Evolutionary conservation across 2,113 vertebrate species (phyloP), one percentile per base, ranked within the genome.

Genomic region (Aphelocoma coerulescens): DNA sequence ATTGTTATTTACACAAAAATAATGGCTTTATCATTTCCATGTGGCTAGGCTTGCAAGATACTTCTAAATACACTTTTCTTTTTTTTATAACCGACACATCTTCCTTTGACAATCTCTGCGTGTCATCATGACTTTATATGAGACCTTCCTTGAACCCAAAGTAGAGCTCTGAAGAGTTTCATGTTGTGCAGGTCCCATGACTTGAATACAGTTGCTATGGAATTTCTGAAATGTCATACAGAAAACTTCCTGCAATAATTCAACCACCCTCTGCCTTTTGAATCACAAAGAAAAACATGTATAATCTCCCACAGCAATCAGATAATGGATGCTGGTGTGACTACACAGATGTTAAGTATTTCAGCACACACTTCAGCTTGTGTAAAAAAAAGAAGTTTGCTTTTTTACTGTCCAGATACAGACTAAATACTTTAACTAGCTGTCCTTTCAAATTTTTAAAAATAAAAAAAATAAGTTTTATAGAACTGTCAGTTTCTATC

Each of bases 131-230:
- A 81, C 59, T 90, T 85, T n/a, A n/a, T 71, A 78, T 30, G 48
- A 88, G n/a, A 73, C 55, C 3, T 93, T 88, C 88, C 88, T 94
- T 91, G 90, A 95, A 95, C 75, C 30, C 30, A 74, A 46, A 92
- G 43, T 22, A 67, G 51, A 85, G 24, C 24, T 84, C 72, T 91
- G 75, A 93, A 91, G 67, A 80, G 15, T 41, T 80, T 73, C 43
- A 19, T 59, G 48, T 37, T 33, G 26, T 3, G 6, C 73, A 75
- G 74, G 22, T 89, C 49, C 46, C 30, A n/a, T 11, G 17, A 62
- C 54, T 88, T 80, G 30, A 96, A 77, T 77, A 37, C 27, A 35
- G 91, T 91, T 95, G 88, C 82, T 59, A 89, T 91, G 88, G 91
- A 90, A 46, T 96, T n/a, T 83, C 55, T 83, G 43, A 95, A 94